These are phyloP conservation scores for Agrotis ipsilon DNA, from an alignment of 2,888 invertebrate genomes.

Conservation along the genomic window DNA sequence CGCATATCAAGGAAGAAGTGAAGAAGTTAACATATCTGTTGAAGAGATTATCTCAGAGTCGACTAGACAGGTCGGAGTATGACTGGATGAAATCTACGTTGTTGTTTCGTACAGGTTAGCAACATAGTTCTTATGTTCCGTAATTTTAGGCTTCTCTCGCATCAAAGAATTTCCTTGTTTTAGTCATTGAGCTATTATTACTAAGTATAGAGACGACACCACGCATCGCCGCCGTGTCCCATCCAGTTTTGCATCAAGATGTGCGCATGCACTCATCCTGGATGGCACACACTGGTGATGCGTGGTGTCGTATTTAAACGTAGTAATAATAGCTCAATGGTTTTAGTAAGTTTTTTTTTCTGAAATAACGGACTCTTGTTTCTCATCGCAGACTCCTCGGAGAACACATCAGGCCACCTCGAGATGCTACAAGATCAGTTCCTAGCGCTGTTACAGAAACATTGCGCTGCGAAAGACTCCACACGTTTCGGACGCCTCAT, in stretches of 20 bases:
- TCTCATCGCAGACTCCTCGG: constrained; percentile 72
- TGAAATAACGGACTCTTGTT: neutral
- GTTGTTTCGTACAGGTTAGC: constrained; percentile 94
- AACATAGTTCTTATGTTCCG: neutral
- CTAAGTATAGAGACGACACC: too few species aligned
- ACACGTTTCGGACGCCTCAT: constrained; percentile 81
- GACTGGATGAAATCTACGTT: constrained; percentile 96
- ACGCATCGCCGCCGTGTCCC: too few species aligned
- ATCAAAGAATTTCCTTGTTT: too few species aligned
- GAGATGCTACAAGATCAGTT: constrained; percentile 95
- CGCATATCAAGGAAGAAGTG: constrained; percentile 87
- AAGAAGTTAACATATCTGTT: constrained; percentile 92
- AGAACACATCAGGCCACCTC: constrained; percentile 82
- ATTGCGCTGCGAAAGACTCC: constrained; percentile 87
- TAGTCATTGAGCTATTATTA: too few species aligned
- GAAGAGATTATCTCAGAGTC: constrained; percentile 92
- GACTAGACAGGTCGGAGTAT: constrained; percentile 95
- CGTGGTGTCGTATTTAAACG: too few species aligned
- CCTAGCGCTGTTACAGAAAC: constrained; percentile 94
- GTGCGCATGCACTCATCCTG: too few species aligned
- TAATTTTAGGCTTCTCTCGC: too few species aligned
- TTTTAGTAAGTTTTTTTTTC: too few species aligned
- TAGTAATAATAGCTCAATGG: too few species aligned
- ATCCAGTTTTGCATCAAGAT: too few species aligned
- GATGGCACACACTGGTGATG: too few species aligned